phyloP scores from a whole-genome alignment of 2,797 vertebrate genomes.

The Calcarius lapponicus region DNA sequence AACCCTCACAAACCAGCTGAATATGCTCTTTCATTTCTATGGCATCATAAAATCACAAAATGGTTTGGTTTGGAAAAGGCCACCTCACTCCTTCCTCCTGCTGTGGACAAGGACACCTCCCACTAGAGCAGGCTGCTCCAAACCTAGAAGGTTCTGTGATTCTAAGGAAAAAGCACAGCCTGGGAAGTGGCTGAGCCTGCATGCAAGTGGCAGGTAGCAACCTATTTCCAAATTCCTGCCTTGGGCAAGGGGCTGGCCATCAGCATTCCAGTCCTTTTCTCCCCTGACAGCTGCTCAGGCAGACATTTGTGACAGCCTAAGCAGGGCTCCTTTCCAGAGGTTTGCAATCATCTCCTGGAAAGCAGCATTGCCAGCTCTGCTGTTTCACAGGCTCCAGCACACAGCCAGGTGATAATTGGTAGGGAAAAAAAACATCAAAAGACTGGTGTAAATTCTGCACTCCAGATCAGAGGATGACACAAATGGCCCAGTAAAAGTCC shows the following conservation, averaged over 20 bases:
- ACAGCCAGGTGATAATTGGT: not conserved
- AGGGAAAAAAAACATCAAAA: not conserved
- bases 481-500: not conserved
- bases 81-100: not conserved
- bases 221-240: not conserved
- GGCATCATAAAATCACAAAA: not conserved
- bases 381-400: not conserved
- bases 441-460: not conserved
- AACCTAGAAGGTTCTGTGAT: not conserved
- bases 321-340: not conserved
- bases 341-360: not conserved
- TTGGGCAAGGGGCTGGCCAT: not conserved
- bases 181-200: not conserved
- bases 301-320: not conserved
- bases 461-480: not conserved
- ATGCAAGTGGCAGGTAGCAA: not conserved
- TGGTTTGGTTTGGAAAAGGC: not conserved
- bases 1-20: not conserved
- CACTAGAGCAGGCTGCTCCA: not conserved
- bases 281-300: not conserved
- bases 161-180: not conserved
- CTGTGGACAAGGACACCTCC: not conserved
- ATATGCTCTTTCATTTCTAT: not conserved
- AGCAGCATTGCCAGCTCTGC: not conserved
- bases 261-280: not conserved